Conservation (phyloP, 2,888 invertebrate species). For the Stenodera caucasica region DNA sequence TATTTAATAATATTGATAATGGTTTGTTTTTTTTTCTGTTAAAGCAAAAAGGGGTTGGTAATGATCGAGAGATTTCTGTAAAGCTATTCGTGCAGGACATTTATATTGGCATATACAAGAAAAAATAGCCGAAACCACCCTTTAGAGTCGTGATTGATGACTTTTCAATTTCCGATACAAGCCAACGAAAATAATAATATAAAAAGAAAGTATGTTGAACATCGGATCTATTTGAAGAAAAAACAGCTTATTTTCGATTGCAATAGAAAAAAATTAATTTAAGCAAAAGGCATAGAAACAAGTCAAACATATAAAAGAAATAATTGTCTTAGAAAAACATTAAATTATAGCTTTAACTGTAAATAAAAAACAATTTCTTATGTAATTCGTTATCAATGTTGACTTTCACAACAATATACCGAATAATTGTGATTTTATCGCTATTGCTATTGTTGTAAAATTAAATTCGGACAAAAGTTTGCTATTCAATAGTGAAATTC, state of each 20-base stretch:
- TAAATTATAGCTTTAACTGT: too few relatives aligned
- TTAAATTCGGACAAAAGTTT: slow-evolving; percentile 2
- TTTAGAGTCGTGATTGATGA: slow-evolving; percentile 1
- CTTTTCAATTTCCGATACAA: slow-evolving; percentile 8
- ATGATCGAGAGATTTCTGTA: background rate
- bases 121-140: background rate
- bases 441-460: background rate
- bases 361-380: too few relatives aligned
- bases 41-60: background rate
- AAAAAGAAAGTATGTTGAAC: slow-evolving; percentile 2
- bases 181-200: slow-evolving; percentile 5
- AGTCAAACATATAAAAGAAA: too few relatives aligned
- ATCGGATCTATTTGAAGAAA: background rate
- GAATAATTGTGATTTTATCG: background rate
- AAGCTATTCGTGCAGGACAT: background rate
- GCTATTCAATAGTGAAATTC: background rate
- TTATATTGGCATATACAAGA: background rate
- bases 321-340: too few relatives aligned
- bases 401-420: background rate
- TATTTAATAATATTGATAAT: too few relatives aligned
- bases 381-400: too few relatives aligned
- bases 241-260: background rate
- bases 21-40: too few relatives aligned
- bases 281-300: too few relatives aligned
- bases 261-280: background rate